Evolutionary conservation across 1,140 invertebrate genomes (phyloP).

Genomic region (Limonius californicus): DNA sequence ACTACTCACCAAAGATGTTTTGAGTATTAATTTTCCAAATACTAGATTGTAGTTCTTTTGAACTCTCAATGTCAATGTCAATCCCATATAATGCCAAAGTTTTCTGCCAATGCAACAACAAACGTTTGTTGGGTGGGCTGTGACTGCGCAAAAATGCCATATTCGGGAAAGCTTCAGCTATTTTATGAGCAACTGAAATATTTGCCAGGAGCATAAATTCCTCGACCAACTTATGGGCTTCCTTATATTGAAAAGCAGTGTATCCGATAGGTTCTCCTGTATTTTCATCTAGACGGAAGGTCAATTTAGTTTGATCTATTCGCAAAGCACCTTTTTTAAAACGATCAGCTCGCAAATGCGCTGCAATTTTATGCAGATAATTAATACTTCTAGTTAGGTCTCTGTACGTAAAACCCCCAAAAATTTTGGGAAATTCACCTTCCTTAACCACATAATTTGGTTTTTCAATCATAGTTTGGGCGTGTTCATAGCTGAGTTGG

Average conservation of each 20-base stretch:
- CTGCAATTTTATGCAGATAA: conserved; percentile 64
- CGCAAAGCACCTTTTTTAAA: conserved; percentile 73
- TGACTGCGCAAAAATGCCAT: conserved; percentile 78
- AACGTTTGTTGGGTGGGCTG: conserved; percentile 64
- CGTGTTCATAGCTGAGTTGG: conserved; percentile 87
- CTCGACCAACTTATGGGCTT: conserved; percentile 81
- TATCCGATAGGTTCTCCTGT: conserved; percentile 58
- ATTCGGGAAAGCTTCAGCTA: conserved; percentile 66
- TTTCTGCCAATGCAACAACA: conserved; percentile 61
- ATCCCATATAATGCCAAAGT: conserved; percentile 64
- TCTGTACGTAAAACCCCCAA: conserved; percentile 54
- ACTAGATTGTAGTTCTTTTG: conserved; percentile 51
- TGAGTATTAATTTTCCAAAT: no score
- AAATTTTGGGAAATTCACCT: conserved; percentile 55
- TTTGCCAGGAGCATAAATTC: conserved; percentile 95
- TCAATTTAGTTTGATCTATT: conserved; percentile 79
- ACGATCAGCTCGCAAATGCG: conserved; percentile 60
- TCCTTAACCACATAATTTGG: conserved; percentile 46
- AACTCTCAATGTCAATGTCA: conserved; percentile 63
- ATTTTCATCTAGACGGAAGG: conserved; percentile 65
- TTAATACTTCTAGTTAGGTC: conserved; percentile 63
- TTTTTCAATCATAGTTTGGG: conserved; percentile 76
- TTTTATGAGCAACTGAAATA: conserved; percentile 77
- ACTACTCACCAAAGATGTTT: no score
- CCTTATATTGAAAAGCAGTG: conserved; percentile 57